Percentiles rank a stretch among this genome's conserved stretches.
phyloP scores from a whole-genome alignment of 2,113 vertebrate genomes.

The Falcunculus frontatus region DNA sequence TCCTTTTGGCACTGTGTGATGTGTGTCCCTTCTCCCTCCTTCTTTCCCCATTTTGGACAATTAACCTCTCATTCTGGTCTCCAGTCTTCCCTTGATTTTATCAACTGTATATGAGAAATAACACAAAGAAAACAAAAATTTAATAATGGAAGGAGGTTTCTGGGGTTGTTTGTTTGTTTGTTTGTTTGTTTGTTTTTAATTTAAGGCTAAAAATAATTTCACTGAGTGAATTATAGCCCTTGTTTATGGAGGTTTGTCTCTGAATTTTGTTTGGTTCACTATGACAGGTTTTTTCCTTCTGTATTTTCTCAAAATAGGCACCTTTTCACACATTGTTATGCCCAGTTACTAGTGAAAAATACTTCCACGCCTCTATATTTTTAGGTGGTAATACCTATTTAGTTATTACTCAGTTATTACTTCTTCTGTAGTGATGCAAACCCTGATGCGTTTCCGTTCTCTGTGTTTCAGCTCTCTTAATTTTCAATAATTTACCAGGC shows the following conservation, averaged over 20 bases:
- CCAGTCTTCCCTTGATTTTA: not conserved
- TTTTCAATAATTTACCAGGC: not conserved
- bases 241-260: not conserved
- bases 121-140: not conserved
- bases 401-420: not conserved
- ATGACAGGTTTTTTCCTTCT: not conserved
- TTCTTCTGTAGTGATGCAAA: not conserved
- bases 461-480: not conserved
- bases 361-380: not conserved
- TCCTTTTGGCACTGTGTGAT: not conserved
- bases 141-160: not conserved
- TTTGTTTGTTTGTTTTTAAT: not conserved
- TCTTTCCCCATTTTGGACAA: not conserved
- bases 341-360: not conserved
- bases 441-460: not conserved
- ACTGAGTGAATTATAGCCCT: not conserved
- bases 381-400: not conserved
- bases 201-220: not conserved
- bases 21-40: accelerated
- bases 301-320: not conserved
- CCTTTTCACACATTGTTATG: not conserved
- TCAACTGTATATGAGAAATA: not conserved
- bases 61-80: not conserved
- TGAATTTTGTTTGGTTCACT: not conserved
- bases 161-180: not conserved